These are phyloP conservation scores for Danio rerio DNA, from an alignment of 2,113 vertebrate genomes.

Conservation along the genomic window GRCz12tu NC_133191.1:24448501-24449000, in stretches of 20 bases:
- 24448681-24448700: slow-evolving; percentile 57
- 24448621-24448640: slow-evolving; percentile 1
- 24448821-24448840: slow-evolving; percentile 46
- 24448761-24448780: slow-evolving; percentile 62
- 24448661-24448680: neutral
- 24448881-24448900: slow-evolving; percentile 22
- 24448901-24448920: slow-evolving; percentile 17
- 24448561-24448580: neutral
- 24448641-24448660: neutral
- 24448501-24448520: neutral
- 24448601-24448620: neutral
- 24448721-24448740: slow-evolving; percentile 35
- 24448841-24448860: slow-evolving; percentile 29
- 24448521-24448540: neutral
- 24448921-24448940: neutral
- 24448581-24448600: neutral
- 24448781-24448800: slow-evolving; percentile 54
- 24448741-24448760: slow-evolving; percentile 35
- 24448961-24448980: slow-evolving; percentile 10
- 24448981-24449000: slow-evolving; percentile 1
- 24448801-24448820: slow-evolving; percentile 48
- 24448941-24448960: neutral
- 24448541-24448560: neutral
- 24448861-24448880: slow-evolving; percentile 33
- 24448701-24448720: slow-evolving; percentile 29